Evolutionary conservation across 2,888 invertebrate species (phyloP).

Genomic region (Camptogramma bilineatum): DNA sequence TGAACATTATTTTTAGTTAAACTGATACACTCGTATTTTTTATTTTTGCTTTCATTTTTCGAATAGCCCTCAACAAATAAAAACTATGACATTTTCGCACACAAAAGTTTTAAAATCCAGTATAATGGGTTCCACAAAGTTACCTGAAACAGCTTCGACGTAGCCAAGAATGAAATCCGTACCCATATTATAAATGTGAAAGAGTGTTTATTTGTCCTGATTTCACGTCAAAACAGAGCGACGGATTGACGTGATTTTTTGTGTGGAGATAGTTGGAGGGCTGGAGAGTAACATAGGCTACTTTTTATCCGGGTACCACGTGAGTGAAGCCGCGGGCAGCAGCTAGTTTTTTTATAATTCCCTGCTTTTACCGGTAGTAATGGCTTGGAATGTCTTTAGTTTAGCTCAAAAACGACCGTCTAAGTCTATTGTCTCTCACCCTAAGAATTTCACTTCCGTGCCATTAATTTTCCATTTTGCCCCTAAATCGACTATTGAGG

Average conservation of each 20-base stretch:
- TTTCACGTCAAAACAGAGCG: background rate
- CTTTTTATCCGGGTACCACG: no score
- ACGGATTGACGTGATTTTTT: background rate
- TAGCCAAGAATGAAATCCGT: background rate
- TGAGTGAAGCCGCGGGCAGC: no score
- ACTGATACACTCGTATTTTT: no score
- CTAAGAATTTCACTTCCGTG: slow-evolving; percentile 74
- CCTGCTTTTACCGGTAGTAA: slow-evolving; percentile 48
- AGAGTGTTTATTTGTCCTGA: no score
- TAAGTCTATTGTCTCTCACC: slow-evolving; percentile 69
- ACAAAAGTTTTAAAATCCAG: background rate
- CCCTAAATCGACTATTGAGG: slow-evolving; percentile 72
- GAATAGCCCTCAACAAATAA: no score
- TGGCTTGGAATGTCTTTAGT: slow-evolving; percentile 53
- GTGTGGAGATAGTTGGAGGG: no score
- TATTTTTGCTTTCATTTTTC: no score
- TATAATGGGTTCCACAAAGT: background rate
- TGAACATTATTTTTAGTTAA: no score
- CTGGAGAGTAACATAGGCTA: no score
- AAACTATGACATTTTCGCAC: background rate
- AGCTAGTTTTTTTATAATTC: slow-evolving; percentile 21
- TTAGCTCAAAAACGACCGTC: slow-evolving; percentile 57
- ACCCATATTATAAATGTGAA: no score
- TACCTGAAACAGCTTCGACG: background rate
- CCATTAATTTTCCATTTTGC: slow-evolving; percentile 79